Percentiles rank a stretch among this genome's conserved stretches.
Conservation (phyloP, 2,113 vertebrate genomes). For the Rhineura floridana region DNA sequence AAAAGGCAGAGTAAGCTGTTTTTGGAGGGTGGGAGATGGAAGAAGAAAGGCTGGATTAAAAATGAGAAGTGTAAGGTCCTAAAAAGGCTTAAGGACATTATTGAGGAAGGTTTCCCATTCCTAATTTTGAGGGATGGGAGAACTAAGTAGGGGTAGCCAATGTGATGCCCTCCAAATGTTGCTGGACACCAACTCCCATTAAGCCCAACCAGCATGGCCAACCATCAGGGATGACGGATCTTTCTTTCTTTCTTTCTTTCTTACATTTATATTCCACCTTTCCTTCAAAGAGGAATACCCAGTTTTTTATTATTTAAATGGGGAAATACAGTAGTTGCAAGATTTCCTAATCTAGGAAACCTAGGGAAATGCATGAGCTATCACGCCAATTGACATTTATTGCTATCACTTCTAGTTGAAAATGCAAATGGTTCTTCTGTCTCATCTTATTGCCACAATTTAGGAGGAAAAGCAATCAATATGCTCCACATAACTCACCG, state of each 20-base stretch:
- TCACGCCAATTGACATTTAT: neutral
- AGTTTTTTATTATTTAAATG: neutral
- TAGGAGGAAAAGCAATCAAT: constrained; percentile 17
- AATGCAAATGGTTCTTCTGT: neutral
- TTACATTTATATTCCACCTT: too few species aligned
- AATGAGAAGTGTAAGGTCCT: neutral
- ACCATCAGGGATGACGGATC: too few species aligned
- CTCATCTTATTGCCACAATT: neutral
- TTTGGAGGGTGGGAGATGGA: neutral
- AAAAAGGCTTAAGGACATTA: neutral
- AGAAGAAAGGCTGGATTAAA: neutral
- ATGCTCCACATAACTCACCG: constrained; percentile 16
- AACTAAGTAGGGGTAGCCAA: too few species aligned
- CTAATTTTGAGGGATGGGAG: neutral
- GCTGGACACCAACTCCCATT: too few species aligned
- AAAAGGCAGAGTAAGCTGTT: neutral
- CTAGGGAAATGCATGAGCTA: neutral
- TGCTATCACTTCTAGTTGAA: neutral
- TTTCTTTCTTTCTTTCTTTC: too few species aligned
- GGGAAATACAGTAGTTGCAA: neutral
- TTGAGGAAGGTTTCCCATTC: neutral
- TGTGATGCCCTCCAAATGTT: too few species aligned
- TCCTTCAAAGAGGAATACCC: too few species aligned
- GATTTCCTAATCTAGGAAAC: neutral
- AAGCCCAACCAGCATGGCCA: too few species aligned